Base-by-base conservation (phyloP, 2,113 vertebrate species). In the Camelus dromedarius region DNA sequence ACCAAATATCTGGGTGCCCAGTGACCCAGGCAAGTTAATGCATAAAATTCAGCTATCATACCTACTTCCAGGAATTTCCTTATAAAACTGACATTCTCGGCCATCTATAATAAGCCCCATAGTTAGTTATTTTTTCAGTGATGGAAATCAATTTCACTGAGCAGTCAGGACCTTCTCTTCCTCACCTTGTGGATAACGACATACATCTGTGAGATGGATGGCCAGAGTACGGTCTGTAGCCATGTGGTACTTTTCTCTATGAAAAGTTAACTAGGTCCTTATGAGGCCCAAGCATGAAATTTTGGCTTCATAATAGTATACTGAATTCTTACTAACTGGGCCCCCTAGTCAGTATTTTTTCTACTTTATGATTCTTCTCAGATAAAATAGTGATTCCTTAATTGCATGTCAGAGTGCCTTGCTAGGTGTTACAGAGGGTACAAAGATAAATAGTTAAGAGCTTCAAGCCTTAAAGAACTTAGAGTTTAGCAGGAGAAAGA, bases 391-490 rank as follows among this genome's bases (percentile, higher is more conserved):
- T 9, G 6, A 89, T 58, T 84, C 20, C 35, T 86, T 93, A 81
- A 73, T n/a, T 82, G 38, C 10, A n/a, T 26, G 24, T 13, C 30
- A 77, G 38, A 93, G 12, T 24, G 75, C 48, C 58, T 6, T 73
- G 13, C 28, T 79, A 48, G 60, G 38, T 72, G 15, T 89, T 85
- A 76, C 3, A 56, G 38, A 87, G 16, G 32, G 58, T 58, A 84
- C 38, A 91, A 79, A 69, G 30, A 81, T n/a, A n/a, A 56, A 76
- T 20, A 52, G 35, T 20, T 38, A 32, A 18, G 28, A 42, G 20
- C 84, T 89, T 92, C 87, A 67, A 89, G 64, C 20, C 52, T 76
- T 89, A 90, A 95, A 80, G 32, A 14, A 76, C 32, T 60, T 66
- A 30, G 12, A 42, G 42, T 70, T 35, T 46, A 91, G 58, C 52